Percentiles rank a stretch among this genome's conserved stretches.
Conservation (phyloP, 2,113 vertebrate species). For the Elaphurus davidianus region DNA sequence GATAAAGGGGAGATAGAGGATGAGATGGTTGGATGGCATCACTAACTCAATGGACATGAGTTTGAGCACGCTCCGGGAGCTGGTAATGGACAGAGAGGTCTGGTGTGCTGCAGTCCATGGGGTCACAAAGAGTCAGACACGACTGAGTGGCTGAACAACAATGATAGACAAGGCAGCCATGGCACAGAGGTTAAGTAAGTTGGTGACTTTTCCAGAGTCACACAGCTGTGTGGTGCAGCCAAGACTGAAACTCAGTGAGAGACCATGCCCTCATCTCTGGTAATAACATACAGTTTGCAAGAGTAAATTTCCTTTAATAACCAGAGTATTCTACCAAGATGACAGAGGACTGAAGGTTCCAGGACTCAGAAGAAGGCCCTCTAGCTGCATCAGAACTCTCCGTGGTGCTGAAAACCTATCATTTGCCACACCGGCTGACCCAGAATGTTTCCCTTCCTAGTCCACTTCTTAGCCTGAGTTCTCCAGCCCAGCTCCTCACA, state of each 20-base stretch:
- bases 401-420: neutral
- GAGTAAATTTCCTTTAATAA: neutral
- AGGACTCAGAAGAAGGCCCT: neutral
- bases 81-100: neutral
- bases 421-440: accelerated
- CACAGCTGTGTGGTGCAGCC: neutral
- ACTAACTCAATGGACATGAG: neutral
- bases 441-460: too few species aligned
- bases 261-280: neutral
- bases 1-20: neutral
- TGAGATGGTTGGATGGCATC: neutral
- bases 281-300: neutral
- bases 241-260: neutral
- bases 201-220: neutral
- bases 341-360: neutral
- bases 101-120: neutral
- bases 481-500: neutral
- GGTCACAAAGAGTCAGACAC: neutral
- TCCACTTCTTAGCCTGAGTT: neutral
- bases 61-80: neutral
- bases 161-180: neutral
- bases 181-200: neutral
- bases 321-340: neutral
- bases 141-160: neutral
- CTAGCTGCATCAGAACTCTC: neutral